Conservation (phyloP, 2,113 vertebrate species). For the Telmatochromis sp. region DNA sequence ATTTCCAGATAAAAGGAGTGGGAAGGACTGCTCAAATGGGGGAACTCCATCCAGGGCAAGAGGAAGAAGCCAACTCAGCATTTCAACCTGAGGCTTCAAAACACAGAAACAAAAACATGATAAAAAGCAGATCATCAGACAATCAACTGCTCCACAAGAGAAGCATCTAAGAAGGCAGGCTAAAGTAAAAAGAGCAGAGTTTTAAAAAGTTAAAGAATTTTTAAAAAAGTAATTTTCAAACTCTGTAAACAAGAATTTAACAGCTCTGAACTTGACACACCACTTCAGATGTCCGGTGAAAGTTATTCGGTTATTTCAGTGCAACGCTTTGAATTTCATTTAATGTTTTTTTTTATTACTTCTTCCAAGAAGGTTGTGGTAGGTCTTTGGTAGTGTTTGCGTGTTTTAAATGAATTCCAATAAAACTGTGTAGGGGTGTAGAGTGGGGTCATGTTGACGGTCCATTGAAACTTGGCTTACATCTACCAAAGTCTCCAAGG, state of each 20-base stretch:
- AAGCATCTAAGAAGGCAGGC: neutral
- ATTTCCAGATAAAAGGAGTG: neutral
- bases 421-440: neutral
- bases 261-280: neutral
- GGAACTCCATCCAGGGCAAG: neutral
- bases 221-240: neutral
- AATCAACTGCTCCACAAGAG: neutral
- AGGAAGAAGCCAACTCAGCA: accelerated
- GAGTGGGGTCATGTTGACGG: neutral
- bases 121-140: neutral
- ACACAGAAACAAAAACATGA: accelerated
- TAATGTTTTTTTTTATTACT: neutral
- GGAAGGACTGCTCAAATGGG: neutral
- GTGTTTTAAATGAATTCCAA: neutral
- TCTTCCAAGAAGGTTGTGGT: neutral
- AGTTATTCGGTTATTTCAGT: neutral
- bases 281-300: neutral
- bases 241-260: neutral
- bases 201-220: accelerated
- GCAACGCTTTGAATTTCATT: neutral
- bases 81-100: neutral
- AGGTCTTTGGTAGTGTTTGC: neutral
- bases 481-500: neutral
- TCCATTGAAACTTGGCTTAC: neutral
- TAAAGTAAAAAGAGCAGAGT: neutral